These are phyloP conservation scores for Aphidius colemani DNA, from an alignment of 2,888 invertebrate species.

Conservation along the genomic window DNA sequence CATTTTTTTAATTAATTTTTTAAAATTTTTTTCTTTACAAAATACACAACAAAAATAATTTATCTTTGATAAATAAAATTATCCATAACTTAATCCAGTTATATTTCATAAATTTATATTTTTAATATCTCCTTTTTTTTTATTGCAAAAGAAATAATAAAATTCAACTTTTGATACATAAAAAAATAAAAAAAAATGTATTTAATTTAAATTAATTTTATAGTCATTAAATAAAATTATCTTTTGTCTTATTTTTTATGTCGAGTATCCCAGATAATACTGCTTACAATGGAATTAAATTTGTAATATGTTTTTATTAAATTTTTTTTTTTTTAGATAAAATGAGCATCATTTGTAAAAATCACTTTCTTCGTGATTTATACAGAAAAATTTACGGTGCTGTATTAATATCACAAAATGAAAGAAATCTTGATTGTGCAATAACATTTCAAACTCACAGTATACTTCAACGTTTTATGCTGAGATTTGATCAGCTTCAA, in stretches of 20 bases:
- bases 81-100: background rate
- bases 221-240: too few relatives aligned
- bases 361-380: slow-evolving; percentile 84
- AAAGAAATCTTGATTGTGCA: slow-evolving; percentile 87
- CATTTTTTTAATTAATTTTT: slow-evolving; percentile 28
- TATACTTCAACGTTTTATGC: slow-evolving; percentile 91
- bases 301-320: slow-evolving; percentile 26
- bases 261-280: too few relatives aligned
- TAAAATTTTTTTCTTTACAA: too few relatives aligned
- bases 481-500: slow-evolving; percentile 88
- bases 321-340: slow-evolving; percentile 70
- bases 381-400: slow-evolving; percentile 92
- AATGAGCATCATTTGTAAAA: slow-evolving; percentile 88
- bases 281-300: too few relatives aligned
- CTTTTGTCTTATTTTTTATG: too few relatives aligned
- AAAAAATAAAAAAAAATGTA: too few relatives aligned
- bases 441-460: slow-evolving; percentile 95
- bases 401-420: slow-evolving; percentile 87
- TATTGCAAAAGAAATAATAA: background rate
- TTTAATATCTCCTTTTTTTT: background rate
- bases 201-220: too few relatives aligned
- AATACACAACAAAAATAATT: too few relatives aligned
- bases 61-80: too few relatives aligned
- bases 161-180: background rate
- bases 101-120: background rate